Evolutionary conservation across 2,888 invertebrate species (phyloP), one percentile per base, ranked within the genome.

Genomic region (Orthonevra nobilis): DNA sequence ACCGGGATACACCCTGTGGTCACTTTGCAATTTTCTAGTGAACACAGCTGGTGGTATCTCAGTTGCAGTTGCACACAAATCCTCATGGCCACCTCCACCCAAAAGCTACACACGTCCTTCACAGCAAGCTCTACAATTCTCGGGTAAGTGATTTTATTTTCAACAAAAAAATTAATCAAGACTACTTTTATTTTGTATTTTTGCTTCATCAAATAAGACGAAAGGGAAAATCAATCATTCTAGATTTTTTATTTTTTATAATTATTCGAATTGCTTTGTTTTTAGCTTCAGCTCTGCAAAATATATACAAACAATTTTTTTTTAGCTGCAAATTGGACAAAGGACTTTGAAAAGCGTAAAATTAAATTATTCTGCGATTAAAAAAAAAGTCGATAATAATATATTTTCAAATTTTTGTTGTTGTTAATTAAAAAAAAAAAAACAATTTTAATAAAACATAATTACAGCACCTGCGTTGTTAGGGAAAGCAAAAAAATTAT

Each of bases 1-100:
- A 91, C 94, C 93, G 97, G 97, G 96, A 95, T 94, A 96, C 97
- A 96, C 96, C 94, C 96, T 96, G 97, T 94, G 97, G 95, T 97
- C 95, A 92, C 97, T 95, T 92, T 93, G 92, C 90, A 90, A 89
- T 83, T 85, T 85, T 85, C 83, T 84, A 95, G 96, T 96, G 96
- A 97, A 97, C 96, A 96, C 96, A 97, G 96, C 96, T 96, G 96
- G 96, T 96, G 96, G 96, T 97, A 96, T 96, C 96, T 96, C 96
- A 96, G 96, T 96, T 90, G 91, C 92, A 92, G 90, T 90, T 85
- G 84, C 84, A 85, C 48, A 56, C 34, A 50, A 56, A n/a, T 66
- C 79, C 81, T 60, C 75, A 82, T 68, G 82, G 81, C 84, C 84
- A 70, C 83, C 42, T 15, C 38, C 1, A 26, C 60, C 15, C 4